Percentiles rank a stretch among this genome's conserved stretches.
These are phyloP conservation scores for Chironomus striatipennis DNA, from an alignment of 1,140 invertebrate species.

Conservation along the genomic window DNA sequence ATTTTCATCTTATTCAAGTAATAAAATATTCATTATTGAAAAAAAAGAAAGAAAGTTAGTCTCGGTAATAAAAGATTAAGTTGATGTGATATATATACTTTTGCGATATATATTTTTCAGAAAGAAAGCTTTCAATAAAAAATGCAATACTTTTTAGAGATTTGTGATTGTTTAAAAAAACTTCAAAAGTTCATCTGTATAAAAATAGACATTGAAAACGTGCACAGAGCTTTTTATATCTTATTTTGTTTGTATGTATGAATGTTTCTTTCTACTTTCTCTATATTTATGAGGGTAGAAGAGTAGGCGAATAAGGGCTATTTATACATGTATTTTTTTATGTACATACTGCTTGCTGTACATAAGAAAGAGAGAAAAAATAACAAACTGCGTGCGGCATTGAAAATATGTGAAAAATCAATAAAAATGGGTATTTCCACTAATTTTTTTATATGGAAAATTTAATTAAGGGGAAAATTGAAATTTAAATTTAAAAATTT, in stretches of 20 bases:
- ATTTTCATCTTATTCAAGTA: constrained; percentile 2
- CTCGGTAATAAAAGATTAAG: no score
- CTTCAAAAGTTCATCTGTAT: background rate
- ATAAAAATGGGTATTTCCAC: constrained; percentile 23
- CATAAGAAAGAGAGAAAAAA: background rate
- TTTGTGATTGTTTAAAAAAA: background rate
- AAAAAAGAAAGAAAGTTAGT: background rate
- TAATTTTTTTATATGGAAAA: background rate
- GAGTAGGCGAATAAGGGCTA: background rate
- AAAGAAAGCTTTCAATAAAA: background rate
- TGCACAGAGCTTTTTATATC: constrained; percentile 22
- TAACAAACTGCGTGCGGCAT: constrained; percentile 20
- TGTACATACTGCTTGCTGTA: background rate
- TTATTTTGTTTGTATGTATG: background rate
- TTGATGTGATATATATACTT: background rate
- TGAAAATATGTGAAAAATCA: constrained; percentile 24
- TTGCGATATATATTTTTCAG: background rate
- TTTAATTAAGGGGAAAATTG: no score
- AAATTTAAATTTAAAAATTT: no score
- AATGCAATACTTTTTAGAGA: background rate
- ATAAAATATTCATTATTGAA: background rate
- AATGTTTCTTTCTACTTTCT: background rate
- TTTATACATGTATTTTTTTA: background rate
- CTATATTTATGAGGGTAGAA: background rate
- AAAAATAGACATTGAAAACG: constrained; percentile 20